Conservation (phyloP, 2,888 invertebrate species). For the Parthenolecanium corni region DNA sequence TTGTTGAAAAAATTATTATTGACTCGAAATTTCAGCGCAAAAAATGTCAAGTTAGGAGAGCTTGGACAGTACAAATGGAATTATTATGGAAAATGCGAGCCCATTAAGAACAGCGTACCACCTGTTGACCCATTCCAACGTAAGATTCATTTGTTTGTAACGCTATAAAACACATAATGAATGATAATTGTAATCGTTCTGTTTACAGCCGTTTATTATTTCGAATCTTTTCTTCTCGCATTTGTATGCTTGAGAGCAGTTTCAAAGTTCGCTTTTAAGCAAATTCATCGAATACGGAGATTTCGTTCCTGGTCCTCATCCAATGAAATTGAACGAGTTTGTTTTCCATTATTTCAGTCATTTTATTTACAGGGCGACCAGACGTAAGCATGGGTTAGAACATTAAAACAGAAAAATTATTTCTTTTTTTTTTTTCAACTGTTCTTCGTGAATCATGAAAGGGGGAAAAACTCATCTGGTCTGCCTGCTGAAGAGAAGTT, state of each 20-base stretch:
- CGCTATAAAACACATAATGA: background rate
- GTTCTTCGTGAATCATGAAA: too few species aligned
- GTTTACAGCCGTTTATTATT: background rate
- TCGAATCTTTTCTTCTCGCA: constrained; percentile 15
- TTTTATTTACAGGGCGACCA: too few species aligned
- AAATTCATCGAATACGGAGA: too few species aligned
- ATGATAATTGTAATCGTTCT: background rate
- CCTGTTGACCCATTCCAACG: background rate
- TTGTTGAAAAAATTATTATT: background rate
- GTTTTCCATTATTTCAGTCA: too few species aligned
- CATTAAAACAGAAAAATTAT: too few species aligned
- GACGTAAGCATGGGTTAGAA: too few species aligned
- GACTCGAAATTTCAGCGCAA: background rate
- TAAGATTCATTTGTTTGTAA: background rate
- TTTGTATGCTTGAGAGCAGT: background rate
- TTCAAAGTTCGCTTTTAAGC: too few species aligned
- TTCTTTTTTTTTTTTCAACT: too few species aligned
- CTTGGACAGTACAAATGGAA: constrained; percentile 40
- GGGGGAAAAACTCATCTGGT: too few species aligned
- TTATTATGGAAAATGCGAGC: background rate
- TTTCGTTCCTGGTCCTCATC: too few species aligned
- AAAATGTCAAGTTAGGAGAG: constrained; percentile 35
- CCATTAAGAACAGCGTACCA: background rate
- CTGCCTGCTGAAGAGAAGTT: too few species aligned
- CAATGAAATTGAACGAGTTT: too few species aligned